Evolutionary conservation across 1,140 invertebrate species (phyloP).

Genomic region (Drosophila oshimai): DNA sequence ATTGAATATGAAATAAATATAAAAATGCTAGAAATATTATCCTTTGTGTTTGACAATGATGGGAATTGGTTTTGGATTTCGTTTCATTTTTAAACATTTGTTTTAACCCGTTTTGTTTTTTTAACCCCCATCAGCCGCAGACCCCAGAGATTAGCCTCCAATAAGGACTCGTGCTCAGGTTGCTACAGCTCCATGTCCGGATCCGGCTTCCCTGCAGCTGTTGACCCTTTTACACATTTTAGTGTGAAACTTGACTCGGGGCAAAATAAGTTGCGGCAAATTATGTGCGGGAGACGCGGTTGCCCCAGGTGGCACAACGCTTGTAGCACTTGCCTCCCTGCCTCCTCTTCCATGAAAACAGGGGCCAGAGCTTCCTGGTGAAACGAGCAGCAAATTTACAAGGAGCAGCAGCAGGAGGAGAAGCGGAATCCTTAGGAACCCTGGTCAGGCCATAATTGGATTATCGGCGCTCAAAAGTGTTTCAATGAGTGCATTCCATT

Average conservation of each 20-base stretch:
- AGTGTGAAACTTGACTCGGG: conserved; percentile 69
- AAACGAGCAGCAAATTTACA: conserved; percentile 3
- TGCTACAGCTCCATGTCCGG: neutral
- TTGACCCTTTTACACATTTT: conserved; percentile 71
- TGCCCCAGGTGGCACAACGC: conserved; percentile 5
- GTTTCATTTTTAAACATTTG: too few species aligned
- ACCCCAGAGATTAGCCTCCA: conserved; percentile 60
- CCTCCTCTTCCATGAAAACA: conserved; percentile 9
- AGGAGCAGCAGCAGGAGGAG: neutral
- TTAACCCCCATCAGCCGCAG: neutral
- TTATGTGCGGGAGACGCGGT: conserved; percentile 54
- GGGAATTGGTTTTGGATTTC: conserved; percentile 27
- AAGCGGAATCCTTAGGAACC: conserved; percentile 13
- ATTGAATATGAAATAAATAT: conserved; percentile 74
- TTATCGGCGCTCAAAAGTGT: conserved; percentile 66
- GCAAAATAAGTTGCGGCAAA: conserved; percentile 67
- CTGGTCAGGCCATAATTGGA: conserved; percentile 68
- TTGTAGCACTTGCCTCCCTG: neutral
- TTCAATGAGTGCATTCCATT: conserved; percentile 62
- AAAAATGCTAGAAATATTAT: conserved; percentile 73
- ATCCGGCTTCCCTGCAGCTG: conserved; percentile 20
- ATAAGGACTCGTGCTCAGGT: conserved; percentile 6
- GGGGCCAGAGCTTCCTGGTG: neutral
- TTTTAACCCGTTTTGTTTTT: neutral
- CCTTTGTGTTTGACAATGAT: conserved; percentile 42